These are phyloP conservation scores for Diadumene lineata DNA, from an alignment of 92 coral and sea anemone genomes.

Conservation along the genomic window DNA sequence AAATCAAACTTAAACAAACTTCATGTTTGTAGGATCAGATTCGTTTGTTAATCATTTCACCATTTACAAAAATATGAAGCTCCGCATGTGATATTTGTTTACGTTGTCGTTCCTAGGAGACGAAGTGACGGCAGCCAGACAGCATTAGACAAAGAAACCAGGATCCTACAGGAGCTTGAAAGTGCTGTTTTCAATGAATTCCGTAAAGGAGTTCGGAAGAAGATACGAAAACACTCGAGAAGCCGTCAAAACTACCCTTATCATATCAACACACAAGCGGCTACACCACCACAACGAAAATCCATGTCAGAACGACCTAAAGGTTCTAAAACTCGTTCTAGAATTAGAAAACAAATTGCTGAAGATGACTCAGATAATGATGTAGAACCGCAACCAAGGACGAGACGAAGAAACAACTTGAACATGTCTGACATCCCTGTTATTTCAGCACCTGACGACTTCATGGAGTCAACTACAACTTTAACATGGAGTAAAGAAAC, in stretches of 20 bases:
- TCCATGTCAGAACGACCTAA: constrained; percentile 66
- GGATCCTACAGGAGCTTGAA: constrained; percentile 78
- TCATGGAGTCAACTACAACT: constrained; percentile 7
- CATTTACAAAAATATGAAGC: too few relatives aligned
- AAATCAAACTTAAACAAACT: too few relatives aligned
- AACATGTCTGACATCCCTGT: constrained; percentile 42
- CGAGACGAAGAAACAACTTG: background rate
- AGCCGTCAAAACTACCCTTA: constrained; percentile 27
- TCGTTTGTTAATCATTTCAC: too few relatives aligned
- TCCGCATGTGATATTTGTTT: too few relatives aligned
- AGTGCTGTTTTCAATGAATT: constrained; percentile 97
- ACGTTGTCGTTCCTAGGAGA: constrained; percentile 56
- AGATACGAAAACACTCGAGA: constrained; percentile 66
- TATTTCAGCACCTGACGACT: background rate
- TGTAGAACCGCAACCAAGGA: constrained; percentile 33
- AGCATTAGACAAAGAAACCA: constrained; percentile 72
- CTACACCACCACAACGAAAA: constrained; percentile 34
- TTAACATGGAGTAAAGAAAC: constrained; percentile 14
- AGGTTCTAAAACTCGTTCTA: constrained; percentile 60
- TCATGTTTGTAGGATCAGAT: too few relatives aligned
- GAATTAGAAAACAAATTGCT: constrained; percentile 32
- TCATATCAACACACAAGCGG: constrained; percentile 20
- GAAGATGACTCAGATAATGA: constrained; percentile 45
- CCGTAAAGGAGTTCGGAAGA: constrained; percentile 85
- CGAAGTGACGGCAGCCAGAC: constrained; percentile 55